phyloP scores from a whole-genome alignment of 37 sponge, comb jelly and placozoan genomes.

The Cladorhizidae sp. region DNA sequence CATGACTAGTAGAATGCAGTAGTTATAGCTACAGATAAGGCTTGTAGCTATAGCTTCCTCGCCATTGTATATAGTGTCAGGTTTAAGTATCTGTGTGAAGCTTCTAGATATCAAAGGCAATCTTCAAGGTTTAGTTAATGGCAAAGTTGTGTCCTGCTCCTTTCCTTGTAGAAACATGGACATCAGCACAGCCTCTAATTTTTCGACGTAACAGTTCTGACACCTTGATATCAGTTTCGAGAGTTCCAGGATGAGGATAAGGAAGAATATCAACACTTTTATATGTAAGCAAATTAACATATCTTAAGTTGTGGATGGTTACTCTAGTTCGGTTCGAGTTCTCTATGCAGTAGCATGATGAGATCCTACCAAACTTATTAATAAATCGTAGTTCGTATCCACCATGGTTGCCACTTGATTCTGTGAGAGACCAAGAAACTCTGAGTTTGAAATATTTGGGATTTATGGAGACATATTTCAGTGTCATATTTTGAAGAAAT shows the following conservation, averaged over 20 bases:
- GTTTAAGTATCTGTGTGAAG: no score
- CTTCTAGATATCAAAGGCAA: no score
- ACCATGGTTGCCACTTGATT: not conserved
- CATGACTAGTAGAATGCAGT: no score
- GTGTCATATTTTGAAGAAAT: not conserved
- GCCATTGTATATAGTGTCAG: no score
- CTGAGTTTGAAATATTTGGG: not conserved
- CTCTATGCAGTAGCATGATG: not conserved
- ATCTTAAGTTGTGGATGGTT: not conserved
- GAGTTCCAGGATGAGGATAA: not conserved
- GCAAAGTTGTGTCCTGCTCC: no score
- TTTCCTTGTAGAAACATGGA: no score
- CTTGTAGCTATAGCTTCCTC: no score
- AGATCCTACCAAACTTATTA: not conserved
- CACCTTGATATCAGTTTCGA: not conserved
- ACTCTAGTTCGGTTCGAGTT: not conserved
- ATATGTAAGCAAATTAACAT: not conserved
- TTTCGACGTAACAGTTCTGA: not conserved
- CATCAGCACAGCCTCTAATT: not conserved
- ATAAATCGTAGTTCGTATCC: conserved; percentile 1
- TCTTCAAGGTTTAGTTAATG: no score
- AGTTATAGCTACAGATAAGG: no score
- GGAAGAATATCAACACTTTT: not conserved
- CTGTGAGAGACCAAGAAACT: not conserved
- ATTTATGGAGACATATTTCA: not conserved